Evolutionary conservation across 2,888 invertebrate species (phyloP), one percentile per base, ranked within the genome.

Genomic region (Agrochola litura): DNA sequence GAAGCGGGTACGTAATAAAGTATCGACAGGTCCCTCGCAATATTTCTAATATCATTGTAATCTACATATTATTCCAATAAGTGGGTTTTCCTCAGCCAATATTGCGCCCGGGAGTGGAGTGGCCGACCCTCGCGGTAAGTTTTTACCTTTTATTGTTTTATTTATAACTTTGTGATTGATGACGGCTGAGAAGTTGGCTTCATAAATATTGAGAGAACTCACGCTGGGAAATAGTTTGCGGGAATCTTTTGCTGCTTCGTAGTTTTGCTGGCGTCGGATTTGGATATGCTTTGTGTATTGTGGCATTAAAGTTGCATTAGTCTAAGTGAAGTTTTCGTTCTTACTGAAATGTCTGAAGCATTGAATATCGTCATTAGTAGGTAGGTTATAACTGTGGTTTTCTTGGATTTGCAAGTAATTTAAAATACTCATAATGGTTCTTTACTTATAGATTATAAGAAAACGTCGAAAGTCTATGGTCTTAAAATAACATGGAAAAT

Each of bases 161-260:
- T 96, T 96, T 96, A 96, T 96, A 96, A 96, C 96, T 96, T 96
- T 95, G 95, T 96, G 96, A 96, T 96, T 96, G 96, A 96, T 96
- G 96, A 95, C 92, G 95, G 95, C 93, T 92, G 93, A 91, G 91
- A 93, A 95, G 91, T 95, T 93, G 80, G 93, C 94, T 96, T 96
- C 96, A 96, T 96, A 96, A 96, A 96, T 96, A 96, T 96, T 96
- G 95, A 95, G 94, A 89, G 91, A 93, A 91, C 92, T 94, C 95
- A 93, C 90, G 92, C 93, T 93, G 95, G 63, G 95, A 90, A 91
- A 92, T 96, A 95, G 95, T 96, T 88, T 72, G 82, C 79, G 79
- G 75, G 80, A 88, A 86, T 86, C 89, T 86, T 88, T 86, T 77
- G 56, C 61, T 19, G 67, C 78, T 61, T 78, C 72, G 71, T 77